Evolutionary conservation across 2,888 invertebrate genomes (phyloP), one percentile per base, ranked within the genome.

Genomic region (Trachelus iudaicus): DNA sequence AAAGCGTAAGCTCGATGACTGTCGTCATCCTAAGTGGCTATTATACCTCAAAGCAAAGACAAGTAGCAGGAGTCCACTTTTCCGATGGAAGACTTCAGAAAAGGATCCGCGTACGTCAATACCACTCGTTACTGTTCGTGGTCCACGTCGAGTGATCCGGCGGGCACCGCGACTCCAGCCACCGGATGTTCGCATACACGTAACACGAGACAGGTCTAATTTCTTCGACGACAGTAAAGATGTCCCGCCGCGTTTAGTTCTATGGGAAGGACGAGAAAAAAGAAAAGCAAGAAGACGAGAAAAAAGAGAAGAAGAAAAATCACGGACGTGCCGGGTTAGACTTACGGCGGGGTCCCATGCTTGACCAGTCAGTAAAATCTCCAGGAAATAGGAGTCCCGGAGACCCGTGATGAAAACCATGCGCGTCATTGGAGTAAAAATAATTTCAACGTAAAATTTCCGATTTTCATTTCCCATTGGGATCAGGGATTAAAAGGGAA

Each of bases 201-300:
- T 85, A 87, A 87, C 79, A 81, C 80, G 87, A 87, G 80, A 83
- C 85, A 86, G 87, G 82, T 87, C 85, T 85, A 87, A 86, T 87
- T 86, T 86, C 85, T 82, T 79, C 77, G 85, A 84, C 83, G 83
- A 87, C 85, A 84, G 85, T 81, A 68, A 73, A 78, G 78, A 78
- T 76, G 75, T 75, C 69, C 69, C 33, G 40, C 40, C 40, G 15
- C 40, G 40, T 40, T 15, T 4, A 40, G 40, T 40, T 40, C 79
- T 79, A 75, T 73, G 75, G 35, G 74, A 77, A 83, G 81, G 81
- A 81, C 79, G 83, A 83, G 83, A 78, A 78, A 76, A 82, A 82
- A 81, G 76, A 40, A 77, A 76, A 79, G 77, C 75, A 77, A 69
- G 71, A 68, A 71, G 31, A 69, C 35, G 82, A 81, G n/a, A 81